Conservation (phyloP, 2,888 invertebrate species). For the Tiliacea aurago region DNA sequence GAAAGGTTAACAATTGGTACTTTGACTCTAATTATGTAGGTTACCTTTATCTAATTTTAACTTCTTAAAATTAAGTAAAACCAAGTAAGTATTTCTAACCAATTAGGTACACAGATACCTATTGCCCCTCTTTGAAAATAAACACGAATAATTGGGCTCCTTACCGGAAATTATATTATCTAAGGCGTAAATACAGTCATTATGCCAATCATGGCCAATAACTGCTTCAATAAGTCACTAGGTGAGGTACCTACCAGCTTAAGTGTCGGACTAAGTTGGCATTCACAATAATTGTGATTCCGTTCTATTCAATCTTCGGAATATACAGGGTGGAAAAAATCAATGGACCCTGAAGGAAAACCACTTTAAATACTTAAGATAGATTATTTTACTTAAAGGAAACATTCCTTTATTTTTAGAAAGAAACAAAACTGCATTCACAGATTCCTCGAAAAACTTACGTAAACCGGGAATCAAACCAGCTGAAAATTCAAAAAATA, state of each 20-base stretch:
- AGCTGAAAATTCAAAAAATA: too few species aligned
- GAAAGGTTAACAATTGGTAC: too few species aligned
- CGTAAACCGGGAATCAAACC: too few species aligned
- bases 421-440: too few species aligned
- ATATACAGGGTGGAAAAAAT: too few species aligned
- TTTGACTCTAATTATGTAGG: neutral
- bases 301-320: neutral
- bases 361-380: too few species aligned
- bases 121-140: conserved; percentile 6
- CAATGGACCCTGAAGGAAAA: too few species aligned
- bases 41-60: neutral
- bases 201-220: conserved; percentile 34
- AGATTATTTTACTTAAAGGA: too few species aligned
- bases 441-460: too few species aligned
- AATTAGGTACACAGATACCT: neutral
- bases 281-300: neutral
- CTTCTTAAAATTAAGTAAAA: neutral
- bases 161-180: conserved; percentile 24
- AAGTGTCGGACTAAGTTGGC: neutral
- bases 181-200: conserved; percentile 25
- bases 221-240: conserved; percentile 18
- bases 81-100: neutral
- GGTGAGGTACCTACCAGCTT: neutral
- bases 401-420: too few species aligned
- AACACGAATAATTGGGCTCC: conserved; percentile 37